Evolutionary conservation across 2,888 invertebrate genomes (phyloP), one percentile per base, ranked within the genome.

Genomic region (Macrosiphum euphorbiae): DNA sequence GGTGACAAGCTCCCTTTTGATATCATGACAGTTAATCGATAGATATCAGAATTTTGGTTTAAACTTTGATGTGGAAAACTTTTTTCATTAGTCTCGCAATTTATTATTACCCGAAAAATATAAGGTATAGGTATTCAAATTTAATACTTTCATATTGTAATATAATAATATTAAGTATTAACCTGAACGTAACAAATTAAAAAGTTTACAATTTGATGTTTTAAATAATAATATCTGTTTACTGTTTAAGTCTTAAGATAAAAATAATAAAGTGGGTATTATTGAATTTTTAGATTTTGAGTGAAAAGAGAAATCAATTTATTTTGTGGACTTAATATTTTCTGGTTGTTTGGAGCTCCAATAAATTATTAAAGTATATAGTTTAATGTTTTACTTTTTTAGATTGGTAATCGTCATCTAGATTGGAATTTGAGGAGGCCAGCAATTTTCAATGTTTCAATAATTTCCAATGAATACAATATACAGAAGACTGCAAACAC

Each of bases 41-140:
- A 50, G 50, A 67, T 90, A 67, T 67, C 26, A 50, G 24, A 35
- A 90, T 90, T 67, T 90, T 35, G 67, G 35, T 26, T 90, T 90
- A 11, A 50, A 78, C 35, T 41, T 78, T 35, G 78, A 35, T 28
- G 47, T 67, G 26, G 47, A 50, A 67, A 90, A 90, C 16, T 35
- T n/a, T 55, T 88, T 88, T 88, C 35, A 41, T 78, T 88, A 55
- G 24, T 41, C 24, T 52, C 4, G 20, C 55, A 11, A 35, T 35
- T 26, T 88, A 88, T 47, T 10, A 26, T 35, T 26, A 11, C 24
- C 24, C 35, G 50, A 52, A 52, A 24, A 88, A 52, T 50, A 78
- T 35, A 35, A 20, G 87, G 1, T 44, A 85, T 41, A 52, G 0
- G 3, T 52, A 20, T 20, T 20, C 20, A 20, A 52, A 52, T 52